Base-by-base conservation (phyloP, 2,113 vertebrate species). In the Rostratula benghalensis region DNA sequence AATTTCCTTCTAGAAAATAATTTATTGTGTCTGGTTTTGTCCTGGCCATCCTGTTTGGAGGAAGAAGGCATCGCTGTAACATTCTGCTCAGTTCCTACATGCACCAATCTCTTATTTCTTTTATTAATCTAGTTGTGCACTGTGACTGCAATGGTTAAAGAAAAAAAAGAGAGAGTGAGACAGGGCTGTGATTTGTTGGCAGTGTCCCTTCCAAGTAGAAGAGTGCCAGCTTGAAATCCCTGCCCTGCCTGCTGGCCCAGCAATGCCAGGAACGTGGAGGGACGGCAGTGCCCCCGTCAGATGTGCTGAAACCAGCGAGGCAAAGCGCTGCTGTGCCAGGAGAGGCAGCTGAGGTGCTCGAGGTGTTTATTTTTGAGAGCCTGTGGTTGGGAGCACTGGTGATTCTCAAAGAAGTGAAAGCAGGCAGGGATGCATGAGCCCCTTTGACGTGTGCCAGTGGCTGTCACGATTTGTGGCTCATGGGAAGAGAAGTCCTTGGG, bases 311-410 rank as follows among this genome's bases (percentile, higher is more conserved):
- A 64, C 27, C 30, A 9, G 33, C 1, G 2, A 48, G 39, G 56
- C 10, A 8, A 43, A 57, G 77, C 1, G 17, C 45, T 33, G 85
- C 76, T 20, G 59, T 1, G 2, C 54, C 9, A 31, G 31, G 78
- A 79, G 67, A 59, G n/a, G 74, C 87, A 50, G 74, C 0, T 0
- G 0, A 56, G 60, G 3, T 2, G 24, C 6, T 54, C 0, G 7
- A 50, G 77, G 74, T 5, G 53, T 33, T 75, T 24, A 3, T 48
- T 54, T 50, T 84, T 43, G 31, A 22, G 82, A 35, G 37, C 1
- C 57, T 31, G 87, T 51, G 80, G 50, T 63, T 63, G 7, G 67
- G 22, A 57, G 50, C 6, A 15, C 31, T 57, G 77, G 69, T 19
- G 8, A 21, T 87, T 91, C 87, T 87, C 87, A 59, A 11, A 61